phyloP scores from a whole-genome alignment of 1,140 invertebrate genomes.

The Phymastichus coffea region DNA sequence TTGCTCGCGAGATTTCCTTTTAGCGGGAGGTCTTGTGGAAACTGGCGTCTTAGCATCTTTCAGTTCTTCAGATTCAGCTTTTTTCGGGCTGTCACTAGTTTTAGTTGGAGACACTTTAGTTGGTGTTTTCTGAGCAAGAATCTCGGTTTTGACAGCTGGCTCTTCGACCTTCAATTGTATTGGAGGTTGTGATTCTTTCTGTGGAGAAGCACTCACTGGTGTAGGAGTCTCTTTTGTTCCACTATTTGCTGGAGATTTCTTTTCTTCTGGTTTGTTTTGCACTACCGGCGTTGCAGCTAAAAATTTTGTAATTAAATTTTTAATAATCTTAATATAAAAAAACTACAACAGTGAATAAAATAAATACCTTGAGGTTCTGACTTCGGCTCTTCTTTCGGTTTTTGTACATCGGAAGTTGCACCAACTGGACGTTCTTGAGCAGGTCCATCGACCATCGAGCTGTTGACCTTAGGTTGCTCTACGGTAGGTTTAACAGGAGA shows the following conservation, averaged over 20 bases:
- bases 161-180: constrained; percentile 37
- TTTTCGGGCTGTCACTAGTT: constrained; percentile 27
- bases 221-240: constrained; percentile 38
- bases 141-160: constrained; percentile 28
- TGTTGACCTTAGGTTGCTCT: constrained; percentile 17
- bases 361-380: constrained; percentile 17
- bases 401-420: background rate
- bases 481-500: background rate
- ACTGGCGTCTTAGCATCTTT: constrained; percentile 28
- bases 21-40: constrained; percentile 32
- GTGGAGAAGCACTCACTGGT: constrained; percentile 27
- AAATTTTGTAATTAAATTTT: constrained; percentile 17
- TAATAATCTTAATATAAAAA: too few species aligned
- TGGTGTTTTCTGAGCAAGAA: constrained; percentile 25
- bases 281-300: constrained; percentile 22
- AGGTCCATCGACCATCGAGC: constrained; percentile 1
- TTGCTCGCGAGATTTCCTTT: constrained; percentile 52
- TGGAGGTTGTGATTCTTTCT: constrained; percentile 33
- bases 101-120: constrained; percentile 17
- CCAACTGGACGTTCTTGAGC: background rate
- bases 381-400: constrained; percentile 24
- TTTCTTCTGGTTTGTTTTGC: constrained; percentile 47
- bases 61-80: constrained; percentile 33
- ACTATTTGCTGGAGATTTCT: constrained; percentile 38
- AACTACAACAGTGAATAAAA: too few species aligned